Conservation (phyloP, 1,140 invertebrate species). For the Drosophila tani region DNA sequence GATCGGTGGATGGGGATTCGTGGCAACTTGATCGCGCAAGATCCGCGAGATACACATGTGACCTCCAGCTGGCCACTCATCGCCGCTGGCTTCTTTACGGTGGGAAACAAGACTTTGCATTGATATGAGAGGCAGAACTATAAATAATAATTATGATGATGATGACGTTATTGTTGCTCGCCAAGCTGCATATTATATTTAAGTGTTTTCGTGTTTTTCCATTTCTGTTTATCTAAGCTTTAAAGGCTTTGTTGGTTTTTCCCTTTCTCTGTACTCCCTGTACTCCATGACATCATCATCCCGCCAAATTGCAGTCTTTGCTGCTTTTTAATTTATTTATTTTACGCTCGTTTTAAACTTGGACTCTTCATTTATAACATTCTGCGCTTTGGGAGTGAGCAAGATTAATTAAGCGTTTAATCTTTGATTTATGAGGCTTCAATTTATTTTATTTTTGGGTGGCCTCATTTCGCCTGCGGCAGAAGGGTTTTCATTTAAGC, state of each 20-base stretch:
- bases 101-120: constrained; percentile 60
- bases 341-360: constrained; percentile 33
- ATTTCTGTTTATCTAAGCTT: constrained; percentile 31
- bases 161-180: constrained; percentile 22
- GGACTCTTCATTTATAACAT: constrained; percentile 32
- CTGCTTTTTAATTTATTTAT: constrained; percentile 32
- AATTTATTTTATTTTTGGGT: constrained; percentile 46
- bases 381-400: constrained; percentile 30
- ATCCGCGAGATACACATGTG: constrained; percentile 50
- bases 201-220: constrained; percentile 6
- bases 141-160: constrained; percentile 59
- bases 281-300: constrained; percentile 38
- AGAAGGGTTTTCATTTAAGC: constrained; percentile 22
- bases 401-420: constrained; percentile 72
- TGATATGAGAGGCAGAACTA: constrained; percentile 47
- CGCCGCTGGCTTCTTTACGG: constrained; percentile 13
- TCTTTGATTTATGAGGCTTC: constrained; percentile 66
- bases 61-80: constrained; percentile 39
- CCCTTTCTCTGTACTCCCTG: constrained; percentile 20
- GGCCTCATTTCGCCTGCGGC: constrained; percentile 27
- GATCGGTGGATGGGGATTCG: constrained; percentile 24
- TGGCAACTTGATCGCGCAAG: constrained; percentile 22
- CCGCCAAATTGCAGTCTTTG: constrained; percentile 22
- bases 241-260: constrained; percentile 39
- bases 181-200: constrained; percentile 6